These are phyloP conservation scores for Sarcophaga peregrina DNA, from an alignment of 1,140 invertebrate genomes.

Conservation along the genomic window DNA sequence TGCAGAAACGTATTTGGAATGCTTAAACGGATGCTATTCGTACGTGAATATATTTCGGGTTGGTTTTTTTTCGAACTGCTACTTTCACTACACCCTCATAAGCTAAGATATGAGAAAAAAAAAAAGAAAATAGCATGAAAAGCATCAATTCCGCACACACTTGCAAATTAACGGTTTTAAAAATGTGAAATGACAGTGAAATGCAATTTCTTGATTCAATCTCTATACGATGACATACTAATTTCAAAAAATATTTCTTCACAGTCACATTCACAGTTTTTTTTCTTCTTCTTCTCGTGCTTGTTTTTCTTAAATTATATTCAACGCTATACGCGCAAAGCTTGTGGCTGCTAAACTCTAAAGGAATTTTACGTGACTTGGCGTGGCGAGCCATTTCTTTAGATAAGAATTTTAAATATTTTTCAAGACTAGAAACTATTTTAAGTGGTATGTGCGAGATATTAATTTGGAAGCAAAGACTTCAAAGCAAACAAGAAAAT, in stretches of 20 bases:
- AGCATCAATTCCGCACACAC: not conserved
- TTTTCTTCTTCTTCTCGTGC: too few relatives aligned
- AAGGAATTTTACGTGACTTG: conserved; percentile 12
- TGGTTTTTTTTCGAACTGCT: too few relatives aligned
- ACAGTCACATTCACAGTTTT: too few relatives aligned
- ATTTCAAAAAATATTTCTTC: not conserved
- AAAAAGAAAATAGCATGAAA: not conserved
- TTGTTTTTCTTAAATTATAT: not conserved
- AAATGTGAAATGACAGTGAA: not conserved
- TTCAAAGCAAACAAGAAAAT: too few relatives aligned
- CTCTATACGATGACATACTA: conserved; percentile 23
- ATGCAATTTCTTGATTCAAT: conserved; percentile 18
- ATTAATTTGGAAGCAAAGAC: too few relatives aligned
- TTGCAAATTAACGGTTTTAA: not conserved
- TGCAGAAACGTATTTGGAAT: conserved; percentile 15
- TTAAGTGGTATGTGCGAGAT: too few relatives aligned
- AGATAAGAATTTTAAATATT: too few relatives aligned
- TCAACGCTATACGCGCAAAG: not conserved
- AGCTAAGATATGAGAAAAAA: not conserved
- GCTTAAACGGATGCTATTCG: not conserved
- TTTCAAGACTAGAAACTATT: too few relatives aligned
- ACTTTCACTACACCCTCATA: too few relatives aligned
- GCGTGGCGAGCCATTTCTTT: not conserved
- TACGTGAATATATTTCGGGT: not conserved
- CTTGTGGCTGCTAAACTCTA: not conserved